Conservation (phyloP, 2,113 vertebrate genomes). For the Theropithecus gelada region DNA sequence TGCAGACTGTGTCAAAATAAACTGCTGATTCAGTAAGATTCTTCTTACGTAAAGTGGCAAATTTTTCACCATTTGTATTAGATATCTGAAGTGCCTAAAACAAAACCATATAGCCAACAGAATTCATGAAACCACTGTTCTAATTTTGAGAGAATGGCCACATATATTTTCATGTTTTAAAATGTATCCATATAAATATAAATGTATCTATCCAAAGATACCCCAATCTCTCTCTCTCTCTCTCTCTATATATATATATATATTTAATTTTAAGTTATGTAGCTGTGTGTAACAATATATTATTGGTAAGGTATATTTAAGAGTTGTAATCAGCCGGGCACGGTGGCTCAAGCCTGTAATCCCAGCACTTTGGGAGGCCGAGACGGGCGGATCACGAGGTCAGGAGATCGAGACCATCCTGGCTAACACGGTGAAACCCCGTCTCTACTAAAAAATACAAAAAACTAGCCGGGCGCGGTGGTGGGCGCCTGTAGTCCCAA, state of each 20-base stretch:
- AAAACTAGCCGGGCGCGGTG: no score
- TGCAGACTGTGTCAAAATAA: not conserved
- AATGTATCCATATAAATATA: not conserved
- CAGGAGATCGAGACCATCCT: no score
- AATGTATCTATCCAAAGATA: not conserved
- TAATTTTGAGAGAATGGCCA: not conserved
- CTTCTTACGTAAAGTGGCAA: not conserved
- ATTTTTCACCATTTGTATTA: not conserved
- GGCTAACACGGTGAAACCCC: no score
- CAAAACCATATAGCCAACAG: not conserved
- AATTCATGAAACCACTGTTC: not conserved
- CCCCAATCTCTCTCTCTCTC: no score
- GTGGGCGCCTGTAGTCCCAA: no score
- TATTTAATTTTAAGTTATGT: not conserved
- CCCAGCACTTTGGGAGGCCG: no score
- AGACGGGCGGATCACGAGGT: no score
- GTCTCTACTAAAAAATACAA: no score
- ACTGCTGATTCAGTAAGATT: not conserved
- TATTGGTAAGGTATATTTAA: not conserved
- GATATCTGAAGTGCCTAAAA: not conserved
- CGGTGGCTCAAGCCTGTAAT: no score
- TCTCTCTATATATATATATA: no score
- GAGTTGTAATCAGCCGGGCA: not conserved
- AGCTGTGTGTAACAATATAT: not conserved
- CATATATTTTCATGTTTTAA: not conserved